These are phyloP conservation scores for Palythoa grandis DNA, from an alignment of 92 coral and sea anemone genomes.

Conservation along the genomic window DNA sequence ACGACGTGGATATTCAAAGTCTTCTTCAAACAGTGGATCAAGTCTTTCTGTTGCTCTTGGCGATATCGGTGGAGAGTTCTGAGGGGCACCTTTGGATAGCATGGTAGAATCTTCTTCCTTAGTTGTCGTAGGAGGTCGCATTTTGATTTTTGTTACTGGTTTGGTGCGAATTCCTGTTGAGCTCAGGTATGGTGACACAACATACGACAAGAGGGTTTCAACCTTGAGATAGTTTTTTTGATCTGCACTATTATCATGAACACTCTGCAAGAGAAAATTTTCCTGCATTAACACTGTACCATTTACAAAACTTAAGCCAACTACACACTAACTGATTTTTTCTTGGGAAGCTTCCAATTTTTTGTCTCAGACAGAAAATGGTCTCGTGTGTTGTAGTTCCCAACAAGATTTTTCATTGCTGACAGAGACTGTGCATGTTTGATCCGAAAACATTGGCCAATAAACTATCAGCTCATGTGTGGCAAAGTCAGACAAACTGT, in stretches of 20 bases:
- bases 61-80: slow-evolving; percentile 39
- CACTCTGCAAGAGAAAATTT: slow-evolving; percentile 65
- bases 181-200: slow-evolving; percentile 89
- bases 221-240: slow-evolving; percentile 79
- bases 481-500: no score
- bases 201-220: slow-evolving; percentile 83
- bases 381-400: no score
- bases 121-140: slow-evolving; percentile 22
- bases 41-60: slow-evolving; percentile 64
- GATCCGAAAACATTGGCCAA: no score
- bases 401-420: no score
- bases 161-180: slow-evolving; percentile 77
- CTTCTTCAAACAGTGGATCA: slow-evolving; percentile 77
- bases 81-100: slow-evolving; percentile 51
- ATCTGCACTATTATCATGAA: slow-evolving; percentile 62
- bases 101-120: slow-evolving; percentile 26
- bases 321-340: no score
- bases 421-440: no score
- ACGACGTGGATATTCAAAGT: slow-evolving; percentile 43
- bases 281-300: not conserved
- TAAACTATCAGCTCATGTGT: no score
- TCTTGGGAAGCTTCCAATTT: no score
- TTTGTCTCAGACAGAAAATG: no score
- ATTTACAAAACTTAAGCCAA: no score
- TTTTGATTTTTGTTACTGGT: slow-evolving; percentile 47